These are phyloP conservation scores for Drosophila kambysellisi DNA, from an alignment of 2,888 invertebrate species.

Conservation along the genomic window DNA sequence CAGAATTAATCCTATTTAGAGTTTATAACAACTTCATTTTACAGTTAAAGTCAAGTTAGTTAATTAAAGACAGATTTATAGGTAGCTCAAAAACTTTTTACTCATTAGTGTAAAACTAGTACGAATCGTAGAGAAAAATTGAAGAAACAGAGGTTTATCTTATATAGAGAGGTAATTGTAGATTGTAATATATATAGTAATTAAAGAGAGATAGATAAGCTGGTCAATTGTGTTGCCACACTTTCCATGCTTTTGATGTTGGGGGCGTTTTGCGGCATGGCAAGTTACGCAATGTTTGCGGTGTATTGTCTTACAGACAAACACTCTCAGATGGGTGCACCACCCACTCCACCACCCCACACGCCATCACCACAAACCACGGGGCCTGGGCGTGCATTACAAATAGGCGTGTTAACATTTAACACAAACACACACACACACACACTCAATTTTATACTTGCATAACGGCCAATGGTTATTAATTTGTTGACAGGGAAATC, in stretches of 20 bases:
- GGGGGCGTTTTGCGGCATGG: slow-evolving; percentile 49
- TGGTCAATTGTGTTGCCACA: slow-evolving; percentile 43
- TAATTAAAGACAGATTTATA: no score
- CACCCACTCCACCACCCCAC: not conserved
- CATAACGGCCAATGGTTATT: slow-evolving; percentile 64
- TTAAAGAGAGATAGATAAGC: not conserved
- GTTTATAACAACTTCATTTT: not conserved
- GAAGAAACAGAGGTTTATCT: not conserved
- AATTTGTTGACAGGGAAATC: slow-evolving; percentile 69
- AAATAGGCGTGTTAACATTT: slow-evolving; percentile 55
- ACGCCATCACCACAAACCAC: slow-evolving; percentile 2
- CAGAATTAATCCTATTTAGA: not conserved
- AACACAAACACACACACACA: slow-evolving; percentile 30
- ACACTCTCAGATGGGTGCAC: slow-evolving; percentile 10
- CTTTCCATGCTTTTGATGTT: slow-evolving; percentile 43
- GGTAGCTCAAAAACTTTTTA: not conserved
- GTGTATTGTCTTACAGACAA: slow-evolving; percentile 58
- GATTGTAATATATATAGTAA: not conserved
- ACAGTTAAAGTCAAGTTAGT: not conserved
- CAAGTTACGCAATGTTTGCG: slow-evolving; percentile 59
- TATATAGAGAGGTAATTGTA: not conserved
- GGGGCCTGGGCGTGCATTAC: slow-evolving; percentile 41
- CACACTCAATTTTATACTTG: slow-evolving; percentile 50
- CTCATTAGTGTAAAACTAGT: not conserved
- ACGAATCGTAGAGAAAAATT: not conserved